These are phyloP conservation scores for Leucozona laternaria DNA, from an alignment of 2,888 invertebrate species.

Conservation along the genomic window DNA sequence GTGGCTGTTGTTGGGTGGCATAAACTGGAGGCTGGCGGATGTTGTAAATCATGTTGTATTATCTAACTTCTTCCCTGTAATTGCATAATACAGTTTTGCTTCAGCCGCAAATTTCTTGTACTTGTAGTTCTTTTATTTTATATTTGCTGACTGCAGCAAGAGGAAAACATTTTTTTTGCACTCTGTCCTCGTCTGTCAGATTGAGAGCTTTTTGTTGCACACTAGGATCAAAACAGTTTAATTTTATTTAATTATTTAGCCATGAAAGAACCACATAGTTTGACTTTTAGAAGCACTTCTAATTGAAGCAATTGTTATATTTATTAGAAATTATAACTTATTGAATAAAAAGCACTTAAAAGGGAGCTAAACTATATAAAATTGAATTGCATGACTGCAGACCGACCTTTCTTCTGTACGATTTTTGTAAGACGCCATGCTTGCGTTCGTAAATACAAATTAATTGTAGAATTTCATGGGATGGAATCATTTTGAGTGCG, in stretches of 20 bases:
- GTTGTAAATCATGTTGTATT: conserved; percentile 69
- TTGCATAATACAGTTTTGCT: conserved; percentile 60
- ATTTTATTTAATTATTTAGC: not conserved
- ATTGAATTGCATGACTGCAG: conserved; percentile 9
- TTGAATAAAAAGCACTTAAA: not conserved
- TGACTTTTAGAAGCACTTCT: not conserved
- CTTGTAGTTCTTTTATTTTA: conserved; percentile 32
- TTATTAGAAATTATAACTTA: not conserved
- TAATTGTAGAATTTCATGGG: not conserved
- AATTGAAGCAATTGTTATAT: not conserved
- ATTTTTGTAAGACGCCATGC: conserved; percentile 19
- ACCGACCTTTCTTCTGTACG: not conserved
- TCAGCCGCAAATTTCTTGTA: conserved; percentile 12
- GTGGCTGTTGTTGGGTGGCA: conserved; percentile 53
- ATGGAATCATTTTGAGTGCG: not conserved
- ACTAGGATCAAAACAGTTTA: conserved; percentile 29
- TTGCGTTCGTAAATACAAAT: conserved; percentile 10
- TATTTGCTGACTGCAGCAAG: conserved; percentile 16
- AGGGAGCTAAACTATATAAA: not conserved
- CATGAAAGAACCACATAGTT: not conserved
- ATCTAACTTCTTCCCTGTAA: conserved; percentile 36
- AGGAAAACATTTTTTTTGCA: conserved; percentile 25
- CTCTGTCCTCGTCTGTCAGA: conserved; percentile 28
- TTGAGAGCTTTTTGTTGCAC: conserved; percentile 22
- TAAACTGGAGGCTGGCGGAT: conserved; percentile 64